phyloP scores from a whole-genome alignment of 2,888 invertebrate species.

The Scotopteryx bipunctaria region DNA sequence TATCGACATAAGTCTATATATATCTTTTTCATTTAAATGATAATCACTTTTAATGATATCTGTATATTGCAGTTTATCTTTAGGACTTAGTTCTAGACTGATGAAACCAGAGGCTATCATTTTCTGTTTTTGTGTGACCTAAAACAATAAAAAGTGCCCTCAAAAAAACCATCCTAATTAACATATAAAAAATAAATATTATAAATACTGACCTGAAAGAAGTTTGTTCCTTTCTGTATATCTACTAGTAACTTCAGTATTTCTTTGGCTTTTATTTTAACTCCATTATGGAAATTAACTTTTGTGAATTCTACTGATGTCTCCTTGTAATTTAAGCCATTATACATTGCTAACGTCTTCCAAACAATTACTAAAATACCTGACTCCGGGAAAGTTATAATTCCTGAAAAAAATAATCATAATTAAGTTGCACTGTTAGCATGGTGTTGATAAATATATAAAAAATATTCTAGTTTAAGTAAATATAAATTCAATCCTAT shows the following conservation, averaged over 20 bases:
- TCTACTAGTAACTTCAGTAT: conserved; percentile 7
- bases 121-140: conserved; percentile 11
- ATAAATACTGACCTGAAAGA: conserved; percentile 32
- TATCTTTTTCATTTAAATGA: conserved; percentile 18
- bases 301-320: conserved; percentile 20
- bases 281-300: conserved; percentile 15
- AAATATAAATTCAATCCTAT: too few species aligned
- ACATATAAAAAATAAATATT: too few species aligned
- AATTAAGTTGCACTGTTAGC: not conserved
- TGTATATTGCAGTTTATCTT: not conserved
- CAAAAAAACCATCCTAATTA: too few species aligned
- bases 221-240: conserved; percentile 15
- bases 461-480: too few species aligned
- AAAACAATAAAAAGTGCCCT: conserved; percentile 2
- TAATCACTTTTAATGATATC: conserved; percentile 6
- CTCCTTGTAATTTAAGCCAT: conserved; percentile 9
- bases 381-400: conserved; percentile 84
- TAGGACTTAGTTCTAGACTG: not conserved
- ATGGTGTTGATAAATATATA: too few species aligned
- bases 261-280: conserved; percentile 9
- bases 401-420: conserved; percentile 55
- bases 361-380: not conserved
- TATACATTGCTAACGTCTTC: conserved; percentile 14
- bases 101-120: conserved; percentile 17
- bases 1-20: conserved; percentile 18